phyloP scores from a whole-genome alignment of 2,113 vertebrate species.

The Gallinago jamesoni region DNA sequence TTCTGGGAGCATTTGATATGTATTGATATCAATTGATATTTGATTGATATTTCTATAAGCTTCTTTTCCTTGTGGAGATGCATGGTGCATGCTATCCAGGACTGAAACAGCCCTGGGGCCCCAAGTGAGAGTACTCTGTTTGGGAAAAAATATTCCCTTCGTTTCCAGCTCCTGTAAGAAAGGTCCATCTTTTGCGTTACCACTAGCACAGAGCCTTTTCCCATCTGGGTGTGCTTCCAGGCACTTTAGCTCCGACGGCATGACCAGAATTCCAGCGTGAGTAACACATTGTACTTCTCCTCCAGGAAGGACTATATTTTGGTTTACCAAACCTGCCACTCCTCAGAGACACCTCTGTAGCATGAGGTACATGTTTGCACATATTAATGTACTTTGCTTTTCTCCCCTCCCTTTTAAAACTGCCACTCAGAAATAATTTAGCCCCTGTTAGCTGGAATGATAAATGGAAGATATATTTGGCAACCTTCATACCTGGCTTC shows the following conservation, averaged over 20 bases:
- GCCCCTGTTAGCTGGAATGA: slow-evolving; percentile 1
- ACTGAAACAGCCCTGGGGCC: neutral
- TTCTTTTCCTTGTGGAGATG: neutral
- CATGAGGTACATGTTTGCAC: neutral
- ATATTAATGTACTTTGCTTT: neutral
- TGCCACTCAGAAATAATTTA: slow-evolving; percentile 51
- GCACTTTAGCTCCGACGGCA: neutral
- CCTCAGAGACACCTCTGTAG: slow-evolving; percentile 21
- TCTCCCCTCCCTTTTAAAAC: slow-evolving; percentile 44
- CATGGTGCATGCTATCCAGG: neutral
- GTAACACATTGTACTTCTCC: neutral
- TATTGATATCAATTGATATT: too few species aligned
- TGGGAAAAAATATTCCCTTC: neutral
- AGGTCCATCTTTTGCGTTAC: neutral
- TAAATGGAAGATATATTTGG: slow-evolving; percentile 38
- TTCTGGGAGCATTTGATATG: neutral
- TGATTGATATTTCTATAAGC: neutral
- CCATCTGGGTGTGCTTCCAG: neutral
- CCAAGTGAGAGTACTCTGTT: neutral
- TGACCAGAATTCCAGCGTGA: slow-evolving; percentile 31
- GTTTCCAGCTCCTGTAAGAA: neutral
- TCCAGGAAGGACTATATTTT: neutral
- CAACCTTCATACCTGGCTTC: slow-evolving; percentile 31
- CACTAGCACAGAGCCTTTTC: neutral
- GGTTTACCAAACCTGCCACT: slow-evolving; percentile 30